Conservation (phyloP, 2,888 invertebrate species). For the Sinodicranocentrus sp. region DNA sequence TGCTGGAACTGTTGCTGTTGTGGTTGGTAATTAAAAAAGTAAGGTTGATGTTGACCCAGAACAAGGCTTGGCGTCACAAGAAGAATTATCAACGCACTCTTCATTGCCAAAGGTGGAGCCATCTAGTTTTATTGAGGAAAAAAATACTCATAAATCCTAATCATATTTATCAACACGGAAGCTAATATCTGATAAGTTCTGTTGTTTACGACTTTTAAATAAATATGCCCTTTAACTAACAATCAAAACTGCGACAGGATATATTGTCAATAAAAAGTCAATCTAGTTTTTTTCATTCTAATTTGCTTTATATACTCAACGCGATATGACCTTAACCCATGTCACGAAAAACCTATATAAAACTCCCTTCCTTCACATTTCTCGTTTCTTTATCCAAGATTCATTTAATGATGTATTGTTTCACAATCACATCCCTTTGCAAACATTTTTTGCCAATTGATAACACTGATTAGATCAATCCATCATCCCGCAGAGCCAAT, state of each 20-base stretch:
- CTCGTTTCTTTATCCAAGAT: not conserved
- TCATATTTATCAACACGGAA: not conserved
- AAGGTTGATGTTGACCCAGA: constrained; percentile 47
- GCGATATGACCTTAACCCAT: constrained; percentile 9
- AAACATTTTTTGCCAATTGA: too few relatives aligned
- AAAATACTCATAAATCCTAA: not conserved
- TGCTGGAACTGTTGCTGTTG: constrained; percentile 47
- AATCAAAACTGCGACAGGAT: constrained; percentile 4
- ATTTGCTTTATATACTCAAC: not conserved
- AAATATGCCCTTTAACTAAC: not conserved
- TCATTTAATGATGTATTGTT: constrained; percentile 3
- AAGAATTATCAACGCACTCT: constrained; percentile 17
- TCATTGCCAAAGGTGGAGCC: constrained; percentile 48
- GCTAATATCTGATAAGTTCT: not conserved
- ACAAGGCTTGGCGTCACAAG: constrained; percentile 25
- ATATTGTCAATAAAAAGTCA: not conserved
- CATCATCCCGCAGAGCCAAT: too few relatives aligned
- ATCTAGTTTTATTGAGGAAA: constrained; percentile 35
- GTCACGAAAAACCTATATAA: not conserved
- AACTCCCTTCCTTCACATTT: not conserved
- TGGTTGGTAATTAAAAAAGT: constrained; percentile 56
- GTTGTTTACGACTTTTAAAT: not conserved
- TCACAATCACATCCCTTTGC: too few relatives aligned
- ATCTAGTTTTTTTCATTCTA: not conserved
- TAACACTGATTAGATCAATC: too few relatives aligned